Conservation (phyloP, 2,888 invertebrate genomes). For the Sturmia bella region DNA sequence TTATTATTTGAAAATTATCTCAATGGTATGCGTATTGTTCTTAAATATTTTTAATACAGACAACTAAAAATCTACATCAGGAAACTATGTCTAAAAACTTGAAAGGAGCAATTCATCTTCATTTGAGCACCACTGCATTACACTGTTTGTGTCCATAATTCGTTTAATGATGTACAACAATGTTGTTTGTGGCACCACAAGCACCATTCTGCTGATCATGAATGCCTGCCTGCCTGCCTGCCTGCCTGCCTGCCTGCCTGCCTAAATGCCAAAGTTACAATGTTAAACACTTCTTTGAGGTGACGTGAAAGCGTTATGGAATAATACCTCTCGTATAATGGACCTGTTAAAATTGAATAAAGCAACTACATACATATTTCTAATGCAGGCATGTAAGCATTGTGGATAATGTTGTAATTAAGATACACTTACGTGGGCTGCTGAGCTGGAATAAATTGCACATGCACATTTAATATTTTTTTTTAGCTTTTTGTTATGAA, state of each 20-base stretch:
- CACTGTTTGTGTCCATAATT: conserved; percentile 14
- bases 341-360: conserved; percentile 15
- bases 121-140: background rate
- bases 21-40: too few relatives aligned
- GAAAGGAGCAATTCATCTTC: too few relatives aligned
- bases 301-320: background rate
- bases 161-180: conserved; percentile 23
- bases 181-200: conserved; percentile 18
- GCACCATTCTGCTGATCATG: conserved; percentile 21
- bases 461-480: conserved; percentile 4
- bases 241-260: conserved; percentile 4
- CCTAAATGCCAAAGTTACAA: conserved; percentile 17
- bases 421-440: conserved; percentile 44
- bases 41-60: too few relatives aligned
- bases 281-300: background rate
- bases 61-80: too few relatives aligned
- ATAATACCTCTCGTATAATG: conserved; percentile 5
- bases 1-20: too few relatives aligned
- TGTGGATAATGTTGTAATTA: conserved; percentile 56
- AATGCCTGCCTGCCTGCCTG: background rate
- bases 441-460: conserved; percentile 49
- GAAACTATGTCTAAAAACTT: too few relatives aligned
- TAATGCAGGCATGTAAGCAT: conserved; percentile 13
- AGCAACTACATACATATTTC: background rate
- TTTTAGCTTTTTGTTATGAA: conserved; percentile 11